Evolutionary conservation across 23 tunicate species (phyloP), one percentile per base, ranked within the genome.

Genomic region (Trididemnum miniatum): DNA sequence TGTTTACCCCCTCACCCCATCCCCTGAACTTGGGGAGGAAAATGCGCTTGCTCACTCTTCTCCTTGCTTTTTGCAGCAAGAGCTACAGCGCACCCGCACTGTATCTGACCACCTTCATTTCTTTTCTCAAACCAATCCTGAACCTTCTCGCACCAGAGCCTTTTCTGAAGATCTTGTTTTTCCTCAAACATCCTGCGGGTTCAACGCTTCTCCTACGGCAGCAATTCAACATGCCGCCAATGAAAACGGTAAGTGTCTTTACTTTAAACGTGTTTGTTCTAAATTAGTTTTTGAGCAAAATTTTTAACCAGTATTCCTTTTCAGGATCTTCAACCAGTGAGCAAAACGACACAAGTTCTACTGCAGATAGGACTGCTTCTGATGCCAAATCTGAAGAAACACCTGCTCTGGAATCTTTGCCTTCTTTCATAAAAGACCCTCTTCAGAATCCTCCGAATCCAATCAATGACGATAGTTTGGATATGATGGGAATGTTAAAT

Each of bases 1-100:
- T 67, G 38, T 2, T 7, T 69, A 67, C 37, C 86, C 86, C 26
- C 82, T 51, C 1, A 84, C 88, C 4, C 82, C 88, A 22, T 51
- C 65, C 25, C 23, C 80, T 34, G 22, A 38, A 3, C 34, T 31
- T 35, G 32, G 20, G 15, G 88, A 35, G 0, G 80, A 84, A 15
- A 36, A 51, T 59, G 20, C 30, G 32, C 24, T 39, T 2, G 20
- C 1, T 20, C 35, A 28, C 32, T 67, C 77, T 34, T 44, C 54
- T 15, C 76, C 66, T 3, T 27, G 35, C 35, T 29, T 20, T 31
- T 15, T 44, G 12, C 12, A 44, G 54, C 54, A 44, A 44, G 54
- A 44, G 15, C 22, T 5, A 7, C n/a, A 25, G 26, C 35, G 38
- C 35, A n/a, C 15, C 64, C 77, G 31, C 4, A 71, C 76, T 29